Conservation (phyloP, 2,113 vertebrate species). For the Agapornis roseicollis region DNA sequence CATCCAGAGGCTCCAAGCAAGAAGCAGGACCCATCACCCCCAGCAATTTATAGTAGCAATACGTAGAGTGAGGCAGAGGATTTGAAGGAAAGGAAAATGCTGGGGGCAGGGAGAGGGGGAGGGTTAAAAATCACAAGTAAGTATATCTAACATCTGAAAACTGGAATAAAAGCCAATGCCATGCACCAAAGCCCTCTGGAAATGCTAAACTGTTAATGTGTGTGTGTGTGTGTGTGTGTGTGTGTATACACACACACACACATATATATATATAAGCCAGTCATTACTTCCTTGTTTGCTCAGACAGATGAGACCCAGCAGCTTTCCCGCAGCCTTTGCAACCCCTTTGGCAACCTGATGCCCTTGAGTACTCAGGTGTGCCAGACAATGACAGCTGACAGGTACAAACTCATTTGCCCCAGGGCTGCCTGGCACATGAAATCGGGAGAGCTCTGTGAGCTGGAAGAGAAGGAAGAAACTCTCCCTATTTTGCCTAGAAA, state of each 20-base stretch:
- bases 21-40: neutral
- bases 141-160: neutral
- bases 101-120: neutral
- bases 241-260: neutral
- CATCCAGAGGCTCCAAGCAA: slow-evolving; percentile 14
- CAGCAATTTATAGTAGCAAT: slow-evolving; percentile 6
- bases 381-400: neutral
- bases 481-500: neutral
- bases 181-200: neutral
- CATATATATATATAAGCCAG: neutral
- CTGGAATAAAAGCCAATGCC: neutral
- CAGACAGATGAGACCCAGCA: neutral
- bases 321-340: neutral
- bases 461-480: neutral
- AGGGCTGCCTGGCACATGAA: neutral
- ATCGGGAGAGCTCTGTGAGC: neutral
- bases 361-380: neutral
- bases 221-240: neutral
- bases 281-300: neutral
- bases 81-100: slow-evolving; percentile 3
- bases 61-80: neutral
- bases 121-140: neutral
- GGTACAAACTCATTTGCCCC: neutral
- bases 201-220: neutral
- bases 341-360: neutral